Base-by-base conservation (phyloP, 37 sponge, comb jelly and placozoan genomes). In the Aphrocallistes beatrix region DNA sequence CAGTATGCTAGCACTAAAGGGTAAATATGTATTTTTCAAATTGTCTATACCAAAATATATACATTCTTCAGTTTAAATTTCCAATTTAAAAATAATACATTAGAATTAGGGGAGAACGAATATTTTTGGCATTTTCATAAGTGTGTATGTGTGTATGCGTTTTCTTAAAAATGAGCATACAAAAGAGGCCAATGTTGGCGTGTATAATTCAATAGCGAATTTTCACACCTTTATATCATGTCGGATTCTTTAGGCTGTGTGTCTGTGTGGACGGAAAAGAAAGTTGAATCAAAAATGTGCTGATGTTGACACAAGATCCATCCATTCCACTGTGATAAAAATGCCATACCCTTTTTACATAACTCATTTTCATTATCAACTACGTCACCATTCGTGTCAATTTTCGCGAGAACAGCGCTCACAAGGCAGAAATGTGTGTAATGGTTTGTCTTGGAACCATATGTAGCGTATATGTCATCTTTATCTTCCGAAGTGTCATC, bases 361-460 rank as follows among this genome's bases (percentile, higher is more conserved):
- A 60, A 28, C 10, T 60, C 75, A 32, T 28, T 28, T 60, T 60
- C 75, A 28, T 60, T 60, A 60, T 60, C 75, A 21, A 60, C 75
- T 3, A 60, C 75, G n/a, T 60, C 75, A 8, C 75, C 75, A 13
- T 60, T 60, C 21, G 75, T 60, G 75, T 60, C 75, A 60, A 60
- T 19, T 60, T 60, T 60, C 75, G 75, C 75, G 8, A 60, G 21
- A 28, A 60, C 75, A 28, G 75, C 75, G 3, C 17, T 19, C 3
- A 60, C 75, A 60, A 60, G 8, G n/a, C 75, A 60, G n/a, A 60
- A 60, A 60, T 60, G 75, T 60, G 75, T 60, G n/a, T 60, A 60
- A 60, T 60, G 75, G 3, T 60, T 13, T 32, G 75, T 60, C n/a
- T 60, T 60, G 3, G 75, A 60, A 28, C 75, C 75, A 28, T 60